Conservation (phyloP, 2,113 vertebrate species). For the Trochalopteron elliotii region DNA sequence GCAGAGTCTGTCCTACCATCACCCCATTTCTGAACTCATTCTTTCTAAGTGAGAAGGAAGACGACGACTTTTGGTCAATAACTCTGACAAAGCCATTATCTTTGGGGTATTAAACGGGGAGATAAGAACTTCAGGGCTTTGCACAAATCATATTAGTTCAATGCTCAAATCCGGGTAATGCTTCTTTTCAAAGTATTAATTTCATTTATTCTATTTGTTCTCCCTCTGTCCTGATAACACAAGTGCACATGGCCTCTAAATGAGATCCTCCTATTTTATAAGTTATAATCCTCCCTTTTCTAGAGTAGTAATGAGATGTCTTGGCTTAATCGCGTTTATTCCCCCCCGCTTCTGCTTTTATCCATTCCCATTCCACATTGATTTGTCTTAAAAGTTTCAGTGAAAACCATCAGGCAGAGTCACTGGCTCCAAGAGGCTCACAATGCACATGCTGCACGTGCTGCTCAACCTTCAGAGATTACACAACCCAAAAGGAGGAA, state of each 20-base stretch:
- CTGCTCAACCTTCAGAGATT: background rate
- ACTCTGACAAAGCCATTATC: conserved; percentile 59
- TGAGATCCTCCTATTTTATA: conserved; percentile 52
- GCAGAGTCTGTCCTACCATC: background rate
- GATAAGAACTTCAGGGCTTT: conserved; percentile 68
- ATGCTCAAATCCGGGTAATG: conserved; percentile 49
- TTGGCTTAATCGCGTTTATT: conserved; percentile 32
- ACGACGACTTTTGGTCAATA: background rate
- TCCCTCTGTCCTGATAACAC: conserved; percentile 61
- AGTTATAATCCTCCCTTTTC: conserved; percentile 63
- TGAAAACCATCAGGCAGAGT: conserved; percentile 4
- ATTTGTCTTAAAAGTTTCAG: conserved; percentile 54
- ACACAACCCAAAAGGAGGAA: background rate
- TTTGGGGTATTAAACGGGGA: conserved; percentile 56
- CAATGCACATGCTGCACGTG: background rate
- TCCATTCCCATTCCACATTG: conserved; percentile 7
- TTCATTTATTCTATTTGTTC: conserved; percentile 76
- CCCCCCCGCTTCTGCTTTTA: conserved; percentile 9
- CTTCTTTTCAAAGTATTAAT: conserved; percentile 74
- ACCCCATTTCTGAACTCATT: background rate
- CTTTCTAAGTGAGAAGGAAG: conserved; percentile 7
- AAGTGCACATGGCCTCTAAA: conserved; percentile 42
- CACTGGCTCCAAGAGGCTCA: background rate
- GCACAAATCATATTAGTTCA: conserved; percentile 73
- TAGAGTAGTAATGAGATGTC: conserved; percentile 56